Evolutionary conservation across 2,797 vertebrate species (phyloP), one percentile per base, ranked within the genome.

Genomic region (Acanthurus tractus): DNA sequence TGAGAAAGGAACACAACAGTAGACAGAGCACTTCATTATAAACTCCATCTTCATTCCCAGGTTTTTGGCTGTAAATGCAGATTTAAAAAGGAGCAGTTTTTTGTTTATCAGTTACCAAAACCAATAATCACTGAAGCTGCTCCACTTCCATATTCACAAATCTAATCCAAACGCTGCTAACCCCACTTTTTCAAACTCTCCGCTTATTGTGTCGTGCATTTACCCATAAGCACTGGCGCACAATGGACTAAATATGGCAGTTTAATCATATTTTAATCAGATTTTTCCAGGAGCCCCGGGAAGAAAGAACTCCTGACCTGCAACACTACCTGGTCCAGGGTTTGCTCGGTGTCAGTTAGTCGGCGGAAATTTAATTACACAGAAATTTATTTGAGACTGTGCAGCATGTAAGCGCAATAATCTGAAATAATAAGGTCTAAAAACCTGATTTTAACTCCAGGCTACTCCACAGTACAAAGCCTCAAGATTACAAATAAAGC

Each of bases 191-290:
- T 53, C 29, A 11, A 9, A 9, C 57, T 61, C 57, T 61, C 29
- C 81, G 46, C 54, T 64, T 56, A 42, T 22, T 63, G 50, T 20
- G 61, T 65, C 62, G 76, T 53, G 55, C 46, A 56, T 70, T 38
- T 29, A 74, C 10, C 42, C 40, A 56, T 73, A 66, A 46, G 44
- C 61, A 49, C 23, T 1, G 2, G 48, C 62, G 63, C 46, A 22
- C 63, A 29, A 25, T 40, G 29, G 46, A 72, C 64, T 52, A 55
- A 54, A 69, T 49, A 18, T 38, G 64, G 59, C 62, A 79, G 25
- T 80, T 82, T 68, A 81, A 88, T 86, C 75, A 75, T 48, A 62
- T 76, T 84, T 73, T 22, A 57, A 34, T 34, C 29, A 34, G 0
- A 34, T 34, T 34, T 34, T 34, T 42, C 50, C 1, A 18, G 12